Evolutionary conservation across 2,113 vertebrate species (phyloP).

Genomic region (Percina caprodes): DNA sequence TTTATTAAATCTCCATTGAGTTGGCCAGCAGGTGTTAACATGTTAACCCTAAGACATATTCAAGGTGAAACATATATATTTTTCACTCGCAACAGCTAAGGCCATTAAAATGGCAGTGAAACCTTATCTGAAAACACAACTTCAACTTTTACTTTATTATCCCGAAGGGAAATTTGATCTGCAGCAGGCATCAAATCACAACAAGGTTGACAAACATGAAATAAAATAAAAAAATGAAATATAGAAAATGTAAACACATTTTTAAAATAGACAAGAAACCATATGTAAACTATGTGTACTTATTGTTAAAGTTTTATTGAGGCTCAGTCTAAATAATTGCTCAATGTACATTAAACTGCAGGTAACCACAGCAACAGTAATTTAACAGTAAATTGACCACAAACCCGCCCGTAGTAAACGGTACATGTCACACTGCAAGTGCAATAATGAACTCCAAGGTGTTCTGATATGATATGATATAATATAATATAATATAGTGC

Average conservation of each 20-base stretch:
- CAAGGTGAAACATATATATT: neutral
- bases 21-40: neutral
- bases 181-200: too few relatives aligned
- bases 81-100: too few relatives aligned
- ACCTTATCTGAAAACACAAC: neutral
- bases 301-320: too few relatives aligned
- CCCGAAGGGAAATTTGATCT: neutral
- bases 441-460: neutral
- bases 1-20: conserved; percentile 3
- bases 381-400: too few relatives aligned
- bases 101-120: too few relatives aligned
- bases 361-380: neutral
- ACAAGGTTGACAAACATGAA: too few relatives aligned
- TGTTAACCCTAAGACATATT: neutral
- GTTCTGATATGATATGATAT: neutral
- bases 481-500: too few relatives aligned
- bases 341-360: neutral
- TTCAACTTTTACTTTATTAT: too few relatives aligned
- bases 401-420: neutral
- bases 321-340: too few relatives aligned
- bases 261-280: neutral
- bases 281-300: neutral
- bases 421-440: neutral
- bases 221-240: neutral
- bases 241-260: too few relatives aligned